A percentile compares a stretch with the other conserved stretches of the same genome.
phyloP scores from a whole-genome alignment of 2,113 vertebrate species.

The Balaeniceps rex region DNA sequence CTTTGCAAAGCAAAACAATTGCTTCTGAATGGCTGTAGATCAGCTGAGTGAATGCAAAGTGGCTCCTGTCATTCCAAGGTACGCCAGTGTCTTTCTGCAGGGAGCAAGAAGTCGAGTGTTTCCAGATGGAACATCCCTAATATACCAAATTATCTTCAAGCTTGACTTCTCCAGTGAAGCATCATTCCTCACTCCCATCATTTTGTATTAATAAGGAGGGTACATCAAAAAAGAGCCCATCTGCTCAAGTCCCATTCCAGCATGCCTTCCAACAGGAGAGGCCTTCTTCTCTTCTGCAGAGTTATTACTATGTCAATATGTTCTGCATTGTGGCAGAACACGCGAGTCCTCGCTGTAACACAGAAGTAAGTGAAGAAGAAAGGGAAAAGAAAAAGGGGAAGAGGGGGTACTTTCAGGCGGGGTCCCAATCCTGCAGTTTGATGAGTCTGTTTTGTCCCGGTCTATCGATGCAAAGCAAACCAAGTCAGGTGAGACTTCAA shows the following conservation, averaged over 20 bases:
- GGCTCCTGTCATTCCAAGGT: background rate
- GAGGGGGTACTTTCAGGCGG: background rate
- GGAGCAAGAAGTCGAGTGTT: background rate
- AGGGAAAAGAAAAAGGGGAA: background rate
- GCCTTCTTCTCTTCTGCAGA: background rate
- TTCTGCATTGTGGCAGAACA: background rate
- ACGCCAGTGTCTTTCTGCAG: background rate
- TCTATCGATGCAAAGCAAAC: background rate
- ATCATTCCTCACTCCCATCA: constrained; percentile 3
- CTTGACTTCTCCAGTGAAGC: constrained; percentile 19
- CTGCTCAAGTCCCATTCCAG: background rate
- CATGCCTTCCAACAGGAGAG: background rate
- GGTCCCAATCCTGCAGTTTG: background rate
- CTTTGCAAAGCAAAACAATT: background rate
- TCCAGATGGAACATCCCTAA: background rate
- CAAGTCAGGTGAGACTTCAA: background rate
- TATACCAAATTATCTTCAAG: constrained; percentile 12
- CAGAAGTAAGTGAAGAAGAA: background rate
- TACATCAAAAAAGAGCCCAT: background rate
- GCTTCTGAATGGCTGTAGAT: background rate
- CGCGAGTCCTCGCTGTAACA: background rate
- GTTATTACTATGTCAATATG: background rate
- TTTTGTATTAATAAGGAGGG: background rate
- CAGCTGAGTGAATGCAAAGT: constrained; percentile 4
- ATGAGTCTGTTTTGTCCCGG: background rate